Conservation (phyloP, 2,888 invertebrate species). For the Phymatocera aterrima region DNA sequence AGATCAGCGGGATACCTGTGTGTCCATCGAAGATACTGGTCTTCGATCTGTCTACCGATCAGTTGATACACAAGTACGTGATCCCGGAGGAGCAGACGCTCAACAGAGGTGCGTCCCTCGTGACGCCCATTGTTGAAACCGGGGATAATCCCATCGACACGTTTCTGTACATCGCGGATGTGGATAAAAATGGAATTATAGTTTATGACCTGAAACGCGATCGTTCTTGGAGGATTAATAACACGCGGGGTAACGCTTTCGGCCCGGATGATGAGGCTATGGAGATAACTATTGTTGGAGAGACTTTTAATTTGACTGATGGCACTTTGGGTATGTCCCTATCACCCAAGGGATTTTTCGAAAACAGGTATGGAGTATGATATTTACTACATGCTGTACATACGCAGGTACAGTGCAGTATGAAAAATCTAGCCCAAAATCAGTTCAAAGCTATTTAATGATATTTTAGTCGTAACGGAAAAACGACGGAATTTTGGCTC, state of each 20-base stretch:
- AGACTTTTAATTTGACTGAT: constrained; percentile 68
- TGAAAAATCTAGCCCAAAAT: neutral
- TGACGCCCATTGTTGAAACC: constrained; percentile 69
- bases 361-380: constrained; percentile 59
- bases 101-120: constrained; percentile 64
- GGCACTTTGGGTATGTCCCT: constrained; percentile 72
- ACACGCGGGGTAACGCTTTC: constrained; percentile 70
- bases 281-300: constrained; percentile 69
- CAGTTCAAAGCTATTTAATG: neutral
- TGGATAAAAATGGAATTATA: constrained; percentile 67
- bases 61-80: constrained; percentile 66
- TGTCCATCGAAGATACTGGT: constrained; percentile 73
- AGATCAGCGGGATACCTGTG: constrained; percentile 54
- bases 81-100: constrained; percentile 66
- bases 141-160: constrained; percentile 67
- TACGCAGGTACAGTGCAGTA: neutral
- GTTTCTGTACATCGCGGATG: constrained; percentile 71
- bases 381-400: neutral
- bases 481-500: neutral
- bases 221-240: constrained; percentile 70
- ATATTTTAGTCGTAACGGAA: neutral
- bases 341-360: constrained; percentile 68
- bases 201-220: constrained; percentile 65
- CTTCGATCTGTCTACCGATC: constrained; percentile 71
- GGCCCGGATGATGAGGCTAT: constrained; percentile 69